Percentiles rank a stretch among this genome's conserved stretches.
These are phyloP conservation scores for Drosophila tanythrix DNA, from an alignment of 2,888 invertebrate species.

Conservation along the genomic window DNA sequence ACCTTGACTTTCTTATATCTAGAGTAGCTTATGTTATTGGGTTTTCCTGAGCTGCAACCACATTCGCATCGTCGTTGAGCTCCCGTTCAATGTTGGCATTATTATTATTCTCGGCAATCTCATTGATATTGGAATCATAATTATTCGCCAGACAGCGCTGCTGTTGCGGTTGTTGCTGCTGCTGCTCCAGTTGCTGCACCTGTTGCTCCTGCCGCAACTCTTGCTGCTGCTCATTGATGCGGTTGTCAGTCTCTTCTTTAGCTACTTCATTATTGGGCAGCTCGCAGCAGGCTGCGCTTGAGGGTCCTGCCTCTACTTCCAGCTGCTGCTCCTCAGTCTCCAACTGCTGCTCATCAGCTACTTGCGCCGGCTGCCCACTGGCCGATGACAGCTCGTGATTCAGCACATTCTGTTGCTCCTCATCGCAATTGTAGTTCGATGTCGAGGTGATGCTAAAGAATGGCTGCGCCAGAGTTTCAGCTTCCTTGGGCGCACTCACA, in stretches of 20 bases:
- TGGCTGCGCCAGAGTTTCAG: constrained; percentile 57
- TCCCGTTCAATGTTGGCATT: constrained; percentile 84
- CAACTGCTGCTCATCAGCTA: constrained; percentile 3
- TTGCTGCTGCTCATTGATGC: constrained; percentile 78
- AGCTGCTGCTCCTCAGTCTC: constrained; percentile 4
- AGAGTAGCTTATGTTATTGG: constrained; percentile 34
- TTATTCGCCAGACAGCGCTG: constrained; percentile 48
- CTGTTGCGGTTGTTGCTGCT: constrained; percentile 33
- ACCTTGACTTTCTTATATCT: background rate
- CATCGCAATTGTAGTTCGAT: constrained; percentile 47
- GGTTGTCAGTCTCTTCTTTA: constrained; percentile 83
- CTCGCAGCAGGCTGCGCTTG: constrained; percentile 9
- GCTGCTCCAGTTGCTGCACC: constrained; percentile 45
- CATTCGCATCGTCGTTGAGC: constrained; percentile 79
- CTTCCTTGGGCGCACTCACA: constrained; percentile 50
- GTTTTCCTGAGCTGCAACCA: constrained; percentile 58
- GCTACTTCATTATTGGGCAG: background rate
- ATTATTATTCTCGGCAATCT: constrained; percentile 84
- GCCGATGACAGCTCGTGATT: constrained; percentile 65
- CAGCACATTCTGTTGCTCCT: constrained; percentile 77
- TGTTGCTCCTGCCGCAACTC: constrained; percentile 41
- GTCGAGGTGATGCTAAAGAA: constrained; percentile 10
- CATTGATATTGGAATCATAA: constrained; percentile 82
- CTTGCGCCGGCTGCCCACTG: constrained; percentile 12
- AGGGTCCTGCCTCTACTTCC: constrained; percentile 26